These are phyloP conservation scores for Nothocercus nigrocapillus DNA, from an alignment of 2,113 vertebrate species.

Conservation along the genomic window DNA sequence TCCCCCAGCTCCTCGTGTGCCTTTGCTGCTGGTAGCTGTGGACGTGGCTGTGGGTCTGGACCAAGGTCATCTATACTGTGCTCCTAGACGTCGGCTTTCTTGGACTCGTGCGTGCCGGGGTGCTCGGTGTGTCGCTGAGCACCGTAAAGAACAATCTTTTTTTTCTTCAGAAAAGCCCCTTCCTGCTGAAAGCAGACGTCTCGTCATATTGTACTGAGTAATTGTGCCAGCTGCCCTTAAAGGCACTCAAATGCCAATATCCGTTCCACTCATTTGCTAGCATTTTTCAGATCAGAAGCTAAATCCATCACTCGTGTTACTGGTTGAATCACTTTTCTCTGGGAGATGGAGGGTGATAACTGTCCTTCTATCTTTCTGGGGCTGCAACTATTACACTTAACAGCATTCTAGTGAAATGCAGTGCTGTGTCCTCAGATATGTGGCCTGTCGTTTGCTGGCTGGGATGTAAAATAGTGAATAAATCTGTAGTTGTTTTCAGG, in stretches of 20 bases:
- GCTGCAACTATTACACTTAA: neutral
- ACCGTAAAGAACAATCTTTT: neutral
- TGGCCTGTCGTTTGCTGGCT: neutral
- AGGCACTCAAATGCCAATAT: slow-evolving; percentile 57
- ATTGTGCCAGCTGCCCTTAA: slow-evolving; percentile 56
- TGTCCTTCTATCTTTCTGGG: neutral
- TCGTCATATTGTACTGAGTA: slow-evolving; percentile 53
- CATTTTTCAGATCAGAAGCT: slow-evolving; percentile 61
- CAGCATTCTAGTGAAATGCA: neutral
- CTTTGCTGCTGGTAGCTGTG: slow-evolving; percentile 55
- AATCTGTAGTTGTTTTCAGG: neutral
- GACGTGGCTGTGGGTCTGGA: slow-evolving; percentile 15
- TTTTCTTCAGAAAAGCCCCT: neutral
- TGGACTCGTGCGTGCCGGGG: neutral
- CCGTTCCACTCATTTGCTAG: slow-evolving; percentile 56
- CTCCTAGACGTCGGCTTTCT: slow-evolving; percentile 37
- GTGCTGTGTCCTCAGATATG: neutral
- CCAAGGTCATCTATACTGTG: slow-evolving; percentile 25
- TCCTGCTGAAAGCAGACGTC: slow-evolving; percentile 33
- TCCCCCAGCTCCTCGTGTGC: slow-evolving; percentile 59
- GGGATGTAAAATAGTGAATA: neutral
- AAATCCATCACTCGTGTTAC: slow-evolving; percentile 44
- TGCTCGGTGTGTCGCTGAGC: slow-evolving; percentile 2
- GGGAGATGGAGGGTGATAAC: slow-evolving; percentile 7
- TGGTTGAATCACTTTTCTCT: slow-evolving; percentile 32